Base-by-base conservation (phyloP, 1,140 invertebrate genomes). In the Calliphora vicina region DNA sequence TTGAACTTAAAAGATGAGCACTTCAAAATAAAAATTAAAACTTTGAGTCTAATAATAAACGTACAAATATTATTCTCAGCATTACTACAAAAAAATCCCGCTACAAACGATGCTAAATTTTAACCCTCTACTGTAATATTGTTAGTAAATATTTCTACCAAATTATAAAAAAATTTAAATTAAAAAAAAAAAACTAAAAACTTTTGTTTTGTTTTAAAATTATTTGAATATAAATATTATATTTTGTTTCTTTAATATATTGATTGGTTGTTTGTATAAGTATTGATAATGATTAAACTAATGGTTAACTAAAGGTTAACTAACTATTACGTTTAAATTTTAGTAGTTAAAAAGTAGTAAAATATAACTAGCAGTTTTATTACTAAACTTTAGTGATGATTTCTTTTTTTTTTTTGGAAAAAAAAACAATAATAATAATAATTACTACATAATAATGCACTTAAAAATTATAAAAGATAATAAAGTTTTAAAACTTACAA, bases 201-300 rank as follows among this genome's bases (percentile, higher is more conserved):
- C 6, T 8, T 13, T 23, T 25, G 6, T 61, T 43, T 81, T 67
- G 6, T 35, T 81, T 57, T 23, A 15, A 61, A 61, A 81, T 71
- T 27, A 29, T 61, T 81, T 81, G 25, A 81, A 61, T 81, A 81
- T 81, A 81, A 81, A 84, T 83, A 83, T 83, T 80, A 45, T 83
- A 81, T 73, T 85, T 50, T 82, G 80, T 74, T 45, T 23, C 81
- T 74, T 57, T 57, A n/a, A n/a, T 67, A 67, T 67, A 67, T 23
- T 23, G 23, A 23, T 67, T 67, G 6, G 8, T 23, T 78, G 35
- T 84, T 73, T 82, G 27, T 72, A 82, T 83, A 43, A 61, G n/a
- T 72, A 74, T 76, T n/a, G 15, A 29, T 76, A 84, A 72, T 17
- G 73, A 76, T 50, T 81, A 76, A 50, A 84, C 84, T 84, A 71